A percentile compares a stretch with the other conserved stretches of the same genome.
Conservation (phyloP, 2,888 invertebrate species). For the Pyrrhia umbra region DNA sequence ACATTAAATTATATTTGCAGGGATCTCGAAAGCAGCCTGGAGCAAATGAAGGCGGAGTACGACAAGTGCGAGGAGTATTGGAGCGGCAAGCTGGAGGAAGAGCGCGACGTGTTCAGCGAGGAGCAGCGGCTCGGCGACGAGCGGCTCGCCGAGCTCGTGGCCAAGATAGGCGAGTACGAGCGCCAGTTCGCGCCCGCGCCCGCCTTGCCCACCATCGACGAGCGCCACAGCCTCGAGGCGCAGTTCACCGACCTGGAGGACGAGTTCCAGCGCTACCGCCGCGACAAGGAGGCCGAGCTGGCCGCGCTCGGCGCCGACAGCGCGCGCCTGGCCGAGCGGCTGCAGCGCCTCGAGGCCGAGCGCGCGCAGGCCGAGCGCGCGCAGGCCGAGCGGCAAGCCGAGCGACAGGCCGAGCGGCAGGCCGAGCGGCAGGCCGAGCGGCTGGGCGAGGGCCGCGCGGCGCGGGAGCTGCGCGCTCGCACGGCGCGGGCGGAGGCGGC, state of each 20-base stretch:
- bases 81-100: constrained; percentile 94
- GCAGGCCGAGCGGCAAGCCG: constrained; percentile 13
- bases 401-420: neutral
- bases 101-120: constrained; percentile 93
- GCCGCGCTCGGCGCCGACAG: constrained; percentile 75
- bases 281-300: constrained; percentile 56
- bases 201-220: constrained; percentile 93
- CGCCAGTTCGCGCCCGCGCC: constrained; percentile 90
- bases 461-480: constrained; percentile 85
- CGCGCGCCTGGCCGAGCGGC: constrained; percentile 47
- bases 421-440: constrained; percentile 5
- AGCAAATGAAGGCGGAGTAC: constrained; percentile 94
- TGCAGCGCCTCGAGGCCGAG: constrained; percentile 75
- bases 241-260: constrained; percentile 82
- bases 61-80: constrained; percentile 97
- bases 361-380: constrained; percentile 32
- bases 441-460: constrained; percentile 87
- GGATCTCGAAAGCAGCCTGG: constrained; percentile 93
- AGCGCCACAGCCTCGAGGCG: constrained; percentile 86
- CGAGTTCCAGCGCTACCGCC: constrained; percentile 60
- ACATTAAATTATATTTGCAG: constrained; percentile 77
- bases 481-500: constrained; percentile 83
- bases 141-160: constrained; percentile 93
- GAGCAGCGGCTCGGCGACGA: constrained; percentile 94
- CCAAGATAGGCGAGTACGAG: constrained; percentile 95